Evolutionary conservation across 1,140 invertebrate genomes (phyloP), one percentile per base, ranked within the genome.

Genomic region (Lordiphosa collinella): DNA sequence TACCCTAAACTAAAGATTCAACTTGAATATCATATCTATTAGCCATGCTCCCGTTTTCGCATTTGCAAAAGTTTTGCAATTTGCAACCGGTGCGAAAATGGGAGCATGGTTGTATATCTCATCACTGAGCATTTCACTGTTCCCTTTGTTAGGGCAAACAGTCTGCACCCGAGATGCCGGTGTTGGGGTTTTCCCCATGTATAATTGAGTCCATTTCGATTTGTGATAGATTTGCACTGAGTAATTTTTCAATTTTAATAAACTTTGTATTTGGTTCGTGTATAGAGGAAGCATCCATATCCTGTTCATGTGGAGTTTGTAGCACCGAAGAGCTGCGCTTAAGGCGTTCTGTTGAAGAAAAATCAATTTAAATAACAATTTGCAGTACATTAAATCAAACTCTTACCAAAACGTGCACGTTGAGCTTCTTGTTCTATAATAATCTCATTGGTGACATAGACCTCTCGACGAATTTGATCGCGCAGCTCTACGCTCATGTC

Each of bases 371-470:
- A 12, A 22, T 7, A 16, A 16, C 34, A 44, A 11, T 48, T 14
- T 38, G 14, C 0, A 11, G 5, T 13, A 2, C 11, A 38, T 35
- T 3, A n/a, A 34, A 11, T 10, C 25, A n/a, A 22, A 5, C 1
- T 36, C 54, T 50, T 64, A 87, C 82, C 86, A 7, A 65, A 65
- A 51, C 91, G 88, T 2, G 93, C 93, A 48, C 92, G 76, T 50
- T 92, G 79, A 3, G 94, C 90, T 89, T 96, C 95, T 72, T 94
- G 93, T 65, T 93, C 93, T 61, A 97, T 95, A 56, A 97, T 96
- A 70, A 97, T 94, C 89, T 96, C 95, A 90, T 96, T 97, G 50
- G 96, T 96, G 55, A 97, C 91, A 89, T 95, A 96, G 4, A 93
- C 93, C 90, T 97, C 96, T 60, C 95, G 91, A 18, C 95, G 91